Percentiles rank a stretch among this genome's conserved stretches.
Conservation (phyloP, 2,888 invertebrate species). For the Machimus atricapillus region DNA sequence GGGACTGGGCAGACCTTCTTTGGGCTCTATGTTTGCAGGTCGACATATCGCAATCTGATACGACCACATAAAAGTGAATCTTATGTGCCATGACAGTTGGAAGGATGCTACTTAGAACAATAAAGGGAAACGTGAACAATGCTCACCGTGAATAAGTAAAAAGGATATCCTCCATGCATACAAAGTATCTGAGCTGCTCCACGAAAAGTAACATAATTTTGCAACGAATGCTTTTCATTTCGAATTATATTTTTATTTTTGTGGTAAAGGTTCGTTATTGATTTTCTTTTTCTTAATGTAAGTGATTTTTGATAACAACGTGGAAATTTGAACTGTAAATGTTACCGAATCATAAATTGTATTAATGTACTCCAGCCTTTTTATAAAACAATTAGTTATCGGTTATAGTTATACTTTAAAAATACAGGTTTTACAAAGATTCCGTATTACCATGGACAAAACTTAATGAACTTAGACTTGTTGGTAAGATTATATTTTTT, state of each 20-base stretch:
- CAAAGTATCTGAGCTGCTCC: constrained; percentile 46
- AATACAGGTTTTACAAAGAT: not conserved
- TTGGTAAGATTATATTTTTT: too few species aligned
- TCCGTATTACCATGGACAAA: too few species aligned
- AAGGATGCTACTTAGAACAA: constrained; percentile 44
- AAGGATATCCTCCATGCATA: constrained; percentile 47
- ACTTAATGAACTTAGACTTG: too few species aligned
- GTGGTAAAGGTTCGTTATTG: not conserved
- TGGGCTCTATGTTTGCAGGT: constrained; percentile 17
- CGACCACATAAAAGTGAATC: constrained; percentile 46
- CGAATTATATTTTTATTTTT: not conserved
- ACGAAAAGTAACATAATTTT: constrained; percentile 43
- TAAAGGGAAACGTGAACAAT: constrained; percentile 47
- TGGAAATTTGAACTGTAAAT: not conserved
- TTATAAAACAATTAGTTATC: not conserved
- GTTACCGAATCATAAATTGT: not conserved
- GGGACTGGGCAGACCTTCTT: not conserved
- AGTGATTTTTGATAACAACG: not conserved
- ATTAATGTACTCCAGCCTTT: not conserved
- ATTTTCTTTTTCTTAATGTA: not conserved
- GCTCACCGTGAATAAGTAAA: constrained; percentile 46
- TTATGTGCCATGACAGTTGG: constrained; percentile 39
- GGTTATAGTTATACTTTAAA: not conserved
- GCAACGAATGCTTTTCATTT: not conserved
- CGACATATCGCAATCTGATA: constrained; percentile 37